Evolutionary conservation across 2,888 invertebrate species (phyloP).

Genomic region (Aphodius sticticus): DNA sequence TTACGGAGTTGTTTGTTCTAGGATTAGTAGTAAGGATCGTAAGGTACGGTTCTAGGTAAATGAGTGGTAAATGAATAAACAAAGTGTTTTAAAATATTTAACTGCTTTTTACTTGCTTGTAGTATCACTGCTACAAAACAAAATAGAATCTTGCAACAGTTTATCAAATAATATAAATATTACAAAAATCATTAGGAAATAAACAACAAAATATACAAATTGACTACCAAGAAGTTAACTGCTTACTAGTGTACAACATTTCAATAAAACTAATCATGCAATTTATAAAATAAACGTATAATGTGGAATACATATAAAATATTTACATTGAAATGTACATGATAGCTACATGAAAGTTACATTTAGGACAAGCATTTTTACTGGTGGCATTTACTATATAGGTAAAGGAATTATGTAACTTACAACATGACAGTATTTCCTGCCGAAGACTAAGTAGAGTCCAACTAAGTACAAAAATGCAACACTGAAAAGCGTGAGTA

Average conservation of each 20-base stretch:
- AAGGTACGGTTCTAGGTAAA: neutral
- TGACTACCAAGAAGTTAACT: constrained; percentile 13
- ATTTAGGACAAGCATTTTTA: constrained; percentile 8
- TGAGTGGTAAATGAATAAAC: neutral
- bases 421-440: neutral
- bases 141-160: constrained; percentile 52
- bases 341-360: neutral
- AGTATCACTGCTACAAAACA: constrained; percentile 57
- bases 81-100: constrained; percentile 22
- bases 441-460: neutral
- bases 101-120: constrained; percentile 52
- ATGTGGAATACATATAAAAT: constrained; percentile 19
- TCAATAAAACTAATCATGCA: neutral
- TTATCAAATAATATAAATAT: constrained; percentile 56
- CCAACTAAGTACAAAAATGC: neutral
- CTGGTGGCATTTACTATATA: neutral
- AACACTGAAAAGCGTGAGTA: neutral
- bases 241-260: constrained; percentile 19
- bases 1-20: neutral
- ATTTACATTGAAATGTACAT: constrained; percentile 24
- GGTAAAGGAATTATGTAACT: neutral
- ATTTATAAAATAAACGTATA: constrained; percentile 19
- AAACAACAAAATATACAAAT: constrained; percentile 32
- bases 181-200: constrained; percentile 24
- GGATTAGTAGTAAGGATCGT: neutral